Evolutionary conservation across 2,888 invertebrate genomes (phyloP), one percentile per base, ranked within the genome.

Genomic region (Zele albiditarsus): DNA sequence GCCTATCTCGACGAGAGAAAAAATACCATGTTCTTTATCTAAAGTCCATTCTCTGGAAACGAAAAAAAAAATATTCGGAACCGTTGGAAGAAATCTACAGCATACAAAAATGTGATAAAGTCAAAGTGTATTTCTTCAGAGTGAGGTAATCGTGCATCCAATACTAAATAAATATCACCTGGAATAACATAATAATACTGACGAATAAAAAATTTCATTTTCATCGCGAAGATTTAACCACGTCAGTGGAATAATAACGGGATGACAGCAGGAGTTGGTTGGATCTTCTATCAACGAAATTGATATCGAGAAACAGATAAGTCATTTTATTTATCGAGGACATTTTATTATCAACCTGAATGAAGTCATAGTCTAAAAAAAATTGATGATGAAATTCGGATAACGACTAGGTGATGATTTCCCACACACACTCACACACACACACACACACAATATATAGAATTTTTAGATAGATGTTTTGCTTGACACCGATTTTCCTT

Each of bases 141-240:
- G 46, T 27, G n/a, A 57, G 31, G 23, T 49, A 57, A 66, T 65
- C 27, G 57, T 27, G 58, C 53, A n/a, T 65, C n/a, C 23, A 49
- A 66, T 38, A 57, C 27, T 57, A 66, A 72, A 53, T 33, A 72
- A 72, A 72, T 72, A 66, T 66, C 66, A 66, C 66, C 66, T 72
- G 72, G 66, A 72, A 72, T 72, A 72, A 66, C 66, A 72, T 31
- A 63, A 53, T 46, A 33, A 38, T 33, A 20, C 2, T 63, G 58
- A 57, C 57, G 25, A 66, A 20, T 14, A 14, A n/a, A 20, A 20
- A 38, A 63, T 63, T 33, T 14, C 28, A 53, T 38, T 12, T 8
- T 38, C 12, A 38, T 38, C 38, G 53, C 6, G 3, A 23, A 53
- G 0, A 53, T 53, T 53, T n/a, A 53, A 53, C 20, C 14, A 20